Evolutionary conservation across 2,113 vertebrate species (phyloP).

Genomic region (Callionymus lyra): DNA sequence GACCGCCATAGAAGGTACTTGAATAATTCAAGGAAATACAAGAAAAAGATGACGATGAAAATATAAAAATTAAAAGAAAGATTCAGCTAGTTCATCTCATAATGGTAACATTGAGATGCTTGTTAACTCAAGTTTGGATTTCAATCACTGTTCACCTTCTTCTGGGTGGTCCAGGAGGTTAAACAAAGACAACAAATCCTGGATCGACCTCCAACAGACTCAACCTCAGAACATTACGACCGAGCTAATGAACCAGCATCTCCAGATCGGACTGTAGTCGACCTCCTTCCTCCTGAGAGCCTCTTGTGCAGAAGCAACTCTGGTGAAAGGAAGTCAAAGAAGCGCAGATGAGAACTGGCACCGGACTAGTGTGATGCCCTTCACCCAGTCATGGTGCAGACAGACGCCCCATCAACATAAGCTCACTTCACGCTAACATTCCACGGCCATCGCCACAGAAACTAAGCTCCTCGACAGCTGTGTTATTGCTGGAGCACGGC

Average conservation of each 20-base stretch:
- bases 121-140: too few relatives aligned
- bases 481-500: slow-evolving; percentile 72
- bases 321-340: slow-evolving; percentile 4
- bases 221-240: too few relatives aligned
- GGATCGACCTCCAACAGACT: slow-evolving; percentile 16
- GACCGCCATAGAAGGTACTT: too few relatives aligned
- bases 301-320: slow-evolving; percentile 30
- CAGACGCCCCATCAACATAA: slow-evolving; percentile 59
- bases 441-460: slow-evolving; percentile 67
- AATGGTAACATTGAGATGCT: too few relatives aligned
- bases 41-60: too few relatives aligned
- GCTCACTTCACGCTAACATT: slow-evolving; percentile 63
- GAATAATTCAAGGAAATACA: too few relatives aligned
- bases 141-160: too few relatives aligned
- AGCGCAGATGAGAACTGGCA: slow-evolving; percentile 44
- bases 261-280: slow-evolving; percentile 41
- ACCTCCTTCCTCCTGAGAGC: slow-evolving; percentile 54
- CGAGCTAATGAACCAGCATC: slow-evolving; percentile 40
- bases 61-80: too few relatives aligned
- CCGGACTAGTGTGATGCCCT: slow-evolving; percentile 31
- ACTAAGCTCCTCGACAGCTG: slow-evolving; percentile 80
- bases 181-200: too few relatives aligned
- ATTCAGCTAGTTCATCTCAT: too few relatives aligned
- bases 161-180: too few relatives aligned
- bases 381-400: slow-evolving; percentile 34